Percentiles rank a stretch among this genome's conserved stretches.
Evolutionary conservation across 2,888 invertebrate species (phyloP).

Genomic region (Steinernema carpocapsae): DNA sequence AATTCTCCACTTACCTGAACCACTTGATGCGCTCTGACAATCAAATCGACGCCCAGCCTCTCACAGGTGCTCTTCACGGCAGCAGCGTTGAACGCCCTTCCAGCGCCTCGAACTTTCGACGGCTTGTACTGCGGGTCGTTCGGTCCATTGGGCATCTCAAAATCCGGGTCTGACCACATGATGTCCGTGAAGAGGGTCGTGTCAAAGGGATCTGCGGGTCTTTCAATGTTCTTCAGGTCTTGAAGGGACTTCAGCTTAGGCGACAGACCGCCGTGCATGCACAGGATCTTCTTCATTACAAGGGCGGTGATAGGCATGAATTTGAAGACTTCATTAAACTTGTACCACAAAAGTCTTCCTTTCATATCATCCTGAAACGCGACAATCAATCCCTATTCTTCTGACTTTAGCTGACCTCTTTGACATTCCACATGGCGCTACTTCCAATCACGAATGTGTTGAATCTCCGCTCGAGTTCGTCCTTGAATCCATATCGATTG

Average conservation of each 20-base stretch:
- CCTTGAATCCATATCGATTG: constrained; percentile 58
- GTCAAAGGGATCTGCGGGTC: constrained; percentile 39
- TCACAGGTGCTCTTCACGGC: constrained; percentile 72
- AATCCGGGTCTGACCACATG: constrained; percentile 42
- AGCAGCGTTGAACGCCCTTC: constrained; percentile 73
- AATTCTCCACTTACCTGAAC: constrained; percentile 36
- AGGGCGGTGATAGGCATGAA: constrained; percentile 56
- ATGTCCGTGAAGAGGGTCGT: constrained; percentile 38
- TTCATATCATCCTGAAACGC: constrained; percentile 37
- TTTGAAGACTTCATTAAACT: constrained; percentile 53
- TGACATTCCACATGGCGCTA: constrained; percentile 38
- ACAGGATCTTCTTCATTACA: constrained; percentile 50
- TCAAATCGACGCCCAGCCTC: constrained; percentile 72
- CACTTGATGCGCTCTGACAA: constrained; percentile 73
- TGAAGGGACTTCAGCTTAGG: constrained; percentile 50
- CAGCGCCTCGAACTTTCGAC: constrained; percentile 71
- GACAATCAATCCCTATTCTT: too few species aligned
- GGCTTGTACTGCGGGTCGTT: constrained; percentile 47
- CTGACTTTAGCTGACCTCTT: constrained; percentile 33
- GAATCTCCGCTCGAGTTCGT: constrained; percentile 49
- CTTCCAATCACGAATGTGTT: constrained; percentile 32
- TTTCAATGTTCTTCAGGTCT: constrained; percentile 35
- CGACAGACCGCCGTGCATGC: constrained; percentile 63
- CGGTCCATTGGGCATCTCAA: constrained; percentile 35
- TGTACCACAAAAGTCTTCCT: constrained; percentile 41